Evolutionary conservation across 1,140 invertebrate genomes (phyloP).

Genomic region (Hycleus phaleratus): DNA sequence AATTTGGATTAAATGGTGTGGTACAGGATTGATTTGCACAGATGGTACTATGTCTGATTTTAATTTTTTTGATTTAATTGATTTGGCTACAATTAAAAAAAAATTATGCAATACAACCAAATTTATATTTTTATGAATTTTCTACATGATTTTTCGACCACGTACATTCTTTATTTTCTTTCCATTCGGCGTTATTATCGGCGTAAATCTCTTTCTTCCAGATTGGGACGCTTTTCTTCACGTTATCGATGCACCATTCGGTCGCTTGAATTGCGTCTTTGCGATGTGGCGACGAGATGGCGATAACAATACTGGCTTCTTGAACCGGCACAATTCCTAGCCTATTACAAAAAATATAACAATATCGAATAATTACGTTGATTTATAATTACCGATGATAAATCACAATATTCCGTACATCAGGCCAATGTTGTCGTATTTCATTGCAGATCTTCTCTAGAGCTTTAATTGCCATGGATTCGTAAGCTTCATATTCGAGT

Average conservation of each 20-base stretch:
- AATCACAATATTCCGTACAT: constrained; percentile 70
- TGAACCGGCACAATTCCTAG: constrained; percentile 77
- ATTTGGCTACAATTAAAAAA: constrained; percentile 11
- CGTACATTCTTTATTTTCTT: constrained; percentile 71
- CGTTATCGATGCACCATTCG: constrained; percentile 71
- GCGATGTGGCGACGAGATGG: constrained; percentile 80
- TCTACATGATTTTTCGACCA: constrained; percentile 46
- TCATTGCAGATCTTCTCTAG: constrained; percentile 71
- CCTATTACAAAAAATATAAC: constrained; percentile 42
- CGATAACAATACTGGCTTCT: constrained; percentile 86
- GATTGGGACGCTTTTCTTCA: constrained; percentile 86
- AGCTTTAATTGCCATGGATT: constrained; percentile 80
- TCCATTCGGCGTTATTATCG: constrained; percentile 54
- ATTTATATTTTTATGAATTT: neutral
- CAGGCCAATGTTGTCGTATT: constrained; percentile 60
- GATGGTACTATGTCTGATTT: constrained; percentile 28
- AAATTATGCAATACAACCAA: neutral
- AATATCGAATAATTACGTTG: neutral
- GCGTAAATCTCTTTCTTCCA: constrained; percentile 95
- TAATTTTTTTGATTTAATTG: constrained; percentile 22
- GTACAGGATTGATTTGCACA: constrained; percentile 38
- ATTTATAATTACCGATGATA: constrained; percentile 57
- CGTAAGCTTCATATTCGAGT: constrained; percentile 91
- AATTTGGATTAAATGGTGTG: constrained; percentile 50
- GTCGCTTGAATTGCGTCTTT: constrained; percentile 75